A percentile compares a stretch with the other conserved stretches of the same genome.
These are phyloP conservation scores for Calephelis perditalis DNA, from an alignment of 2,888 invertebrate species.

Conservation along the genomic window DNA sequence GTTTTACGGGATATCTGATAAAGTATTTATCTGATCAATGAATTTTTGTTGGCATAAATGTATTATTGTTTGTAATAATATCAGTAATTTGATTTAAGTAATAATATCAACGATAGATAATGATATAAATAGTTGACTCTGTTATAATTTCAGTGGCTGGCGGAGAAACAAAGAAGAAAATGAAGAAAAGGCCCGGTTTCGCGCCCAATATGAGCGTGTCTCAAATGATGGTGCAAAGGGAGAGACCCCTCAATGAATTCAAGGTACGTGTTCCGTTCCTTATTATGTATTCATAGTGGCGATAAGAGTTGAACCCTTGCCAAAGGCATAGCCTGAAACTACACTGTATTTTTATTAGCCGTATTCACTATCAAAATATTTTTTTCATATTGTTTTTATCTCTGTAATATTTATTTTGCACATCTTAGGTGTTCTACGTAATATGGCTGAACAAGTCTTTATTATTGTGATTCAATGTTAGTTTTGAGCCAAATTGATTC, in stretches of 20 bases:
- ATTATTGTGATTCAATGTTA: too few species aligned
- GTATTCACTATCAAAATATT: constrained; percentile 28
- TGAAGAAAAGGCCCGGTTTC: constrained; percentile 79
- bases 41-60: not conserved
- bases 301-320: constrained; percentile 56
- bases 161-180: constrained; percentile 80
- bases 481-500: too few species aligned
- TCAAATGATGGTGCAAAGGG: constrained; percentile 82
- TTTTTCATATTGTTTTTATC: not conserved
- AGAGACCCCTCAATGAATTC: constrained; percentile 75
- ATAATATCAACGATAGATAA: not conserved
- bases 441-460: not conserved
- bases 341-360: constrained; percentile 36
- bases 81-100: too few species aligned
- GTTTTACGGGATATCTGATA: not conserved
- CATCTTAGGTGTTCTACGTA: not conserved
- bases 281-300: constrained; percentile 44
- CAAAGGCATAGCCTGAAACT: constrained; percentile 40
- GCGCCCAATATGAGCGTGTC: constrained; percentile 81
- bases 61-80: too few species aligned
- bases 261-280: constrained; percentile 48
- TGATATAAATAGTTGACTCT: not conserved
- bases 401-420: constrained; percentile 2
- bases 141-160: constrained; percentile 43
- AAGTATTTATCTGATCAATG: not conserved